Evolutionary conservation across 2,113 vertebrate species (phyloP), one percentile per base, ranked within the genome.

Genomic region (Ia io): DNA sequence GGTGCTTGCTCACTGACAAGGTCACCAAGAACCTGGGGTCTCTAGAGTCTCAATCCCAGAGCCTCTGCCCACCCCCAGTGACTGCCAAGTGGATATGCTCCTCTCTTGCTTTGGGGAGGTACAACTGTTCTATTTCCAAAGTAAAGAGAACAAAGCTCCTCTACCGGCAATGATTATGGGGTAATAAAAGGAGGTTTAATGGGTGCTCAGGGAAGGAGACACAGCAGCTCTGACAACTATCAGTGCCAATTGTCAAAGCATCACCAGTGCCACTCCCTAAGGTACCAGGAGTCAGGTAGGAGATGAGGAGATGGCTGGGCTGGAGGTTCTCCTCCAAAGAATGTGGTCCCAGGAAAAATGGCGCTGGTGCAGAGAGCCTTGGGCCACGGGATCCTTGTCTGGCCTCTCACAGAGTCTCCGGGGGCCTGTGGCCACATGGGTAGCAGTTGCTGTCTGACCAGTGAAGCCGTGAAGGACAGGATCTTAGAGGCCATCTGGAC

Each of bases 121-220:
- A 59, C 79, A 80, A 37, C 9, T 2, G 65, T 67, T 96, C 91
- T 84, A 67, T 94, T 93, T 96, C 71, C 84, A 56, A 96, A 96
- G 88, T 88, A 86, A 63, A 92, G 77, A 87, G 92, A 97, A 95
- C 91, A 95, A 88, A 94, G 87, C 69, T 59, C 71, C 47, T 71
- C 37, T 79, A 35, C 70, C 42, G 13, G 40, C 25, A 56, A 35
- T 84, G 91, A 90, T 95, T 77, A 84, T 32, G 37, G 1, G 10
- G 84, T 63, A 56, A 87, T 79, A 78, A 95, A 91, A 84, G 79
- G 80, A n/a, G 17, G 47, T 47, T 82, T 94, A 80, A 94, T 65
- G 86, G 73, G 59, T n/a, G 17, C 40, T 37, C 25, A 28, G 37
- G 42, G 86, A 47, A 42, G 28, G 49, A 87, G 70, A 12, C 4